These are phyloP conservation scores for Apocheima hispidaria DNA, from an alignment of 2,888 invertebrate species.

Conservation along the genomic window DNA sequence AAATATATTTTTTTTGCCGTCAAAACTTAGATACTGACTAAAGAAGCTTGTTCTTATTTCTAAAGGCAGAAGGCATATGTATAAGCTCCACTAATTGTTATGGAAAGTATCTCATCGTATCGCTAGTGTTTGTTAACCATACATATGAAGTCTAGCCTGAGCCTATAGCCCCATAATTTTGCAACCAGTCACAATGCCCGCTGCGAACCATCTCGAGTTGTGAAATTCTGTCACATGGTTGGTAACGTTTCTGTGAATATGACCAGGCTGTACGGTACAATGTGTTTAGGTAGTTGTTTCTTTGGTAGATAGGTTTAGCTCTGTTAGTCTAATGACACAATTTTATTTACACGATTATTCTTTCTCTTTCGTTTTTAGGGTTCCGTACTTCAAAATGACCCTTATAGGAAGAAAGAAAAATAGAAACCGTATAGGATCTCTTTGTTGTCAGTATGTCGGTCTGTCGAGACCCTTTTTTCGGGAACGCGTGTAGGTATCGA, in stretches of 20 bases:
- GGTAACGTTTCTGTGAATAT: conserved; percentile 47
- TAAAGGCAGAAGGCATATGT: neutral
- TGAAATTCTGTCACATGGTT: conserved; percentile 65
- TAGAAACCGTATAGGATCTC: no score
- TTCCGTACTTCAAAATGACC: neutral
- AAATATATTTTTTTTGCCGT: neutral
- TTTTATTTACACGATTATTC: no score
- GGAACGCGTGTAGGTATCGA: no score
- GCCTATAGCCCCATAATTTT: conserved; percentile 55
- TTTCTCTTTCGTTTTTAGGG: no score
- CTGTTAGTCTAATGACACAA: neutral
- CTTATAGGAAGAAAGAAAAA: neutral
- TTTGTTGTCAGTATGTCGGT: no score
- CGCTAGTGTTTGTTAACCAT: neutral
- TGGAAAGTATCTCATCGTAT: neutral
- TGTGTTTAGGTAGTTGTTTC: conserved; percentile 5
- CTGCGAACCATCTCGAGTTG: conserved; percentile 44
- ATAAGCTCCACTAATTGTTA: neutral
- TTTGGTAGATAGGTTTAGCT: neutral
- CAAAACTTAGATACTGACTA: no score
- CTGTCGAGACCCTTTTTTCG: no score
- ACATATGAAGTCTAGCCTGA: neutral
- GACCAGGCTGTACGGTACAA: conserved; percentile 5
- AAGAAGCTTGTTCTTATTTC: neutral
- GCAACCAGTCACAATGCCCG: conserved; percentile 56